These are phyloP conservation scores for Diplodus sargus DNA, from an alignment of 2,797 vertebrate genomes.

Conservation along the genomic window DNA sequence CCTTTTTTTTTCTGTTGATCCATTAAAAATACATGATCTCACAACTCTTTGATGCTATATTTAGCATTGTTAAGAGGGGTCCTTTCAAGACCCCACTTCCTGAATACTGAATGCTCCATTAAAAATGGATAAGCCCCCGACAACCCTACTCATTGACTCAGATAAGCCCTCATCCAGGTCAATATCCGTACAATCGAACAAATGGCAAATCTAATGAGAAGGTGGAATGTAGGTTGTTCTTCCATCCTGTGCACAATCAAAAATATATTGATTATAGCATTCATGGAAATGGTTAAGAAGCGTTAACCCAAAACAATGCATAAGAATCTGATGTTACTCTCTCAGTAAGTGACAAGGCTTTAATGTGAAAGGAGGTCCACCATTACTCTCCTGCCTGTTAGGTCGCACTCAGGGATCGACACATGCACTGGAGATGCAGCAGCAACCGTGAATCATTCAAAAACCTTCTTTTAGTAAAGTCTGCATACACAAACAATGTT, in stretches of 20 bases:
- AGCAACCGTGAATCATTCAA: no score
- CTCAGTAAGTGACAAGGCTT: background rate
- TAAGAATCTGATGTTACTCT: background rate
- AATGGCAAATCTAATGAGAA: constrained; percentile 33
- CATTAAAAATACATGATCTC: constrained; percentile 51
- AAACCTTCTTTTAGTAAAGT: no score
- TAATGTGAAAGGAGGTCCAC: no score
- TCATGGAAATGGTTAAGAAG: background rate
- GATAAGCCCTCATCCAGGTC: constrained; percentile 21
- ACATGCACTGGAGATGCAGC: no score
- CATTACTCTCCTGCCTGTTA: no score
- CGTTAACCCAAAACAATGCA: no score
- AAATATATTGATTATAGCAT: background rate
- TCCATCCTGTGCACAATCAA: background rate
- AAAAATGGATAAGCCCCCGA: constrained; percentile 69
- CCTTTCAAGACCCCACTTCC: constrained; percentile 59
- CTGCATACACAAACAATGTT: no score
- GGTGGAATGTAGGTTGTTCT: constrained; percentile 11
- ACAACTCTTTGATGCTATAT: constrained; percentile 62
- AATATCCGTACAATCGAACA: constrained; percentile 30
- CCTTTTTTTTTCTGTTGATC: constrained; percentile 18
- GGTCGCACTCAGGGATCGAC: no score
- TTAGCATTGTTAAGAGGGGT: constrained; percentile 51
- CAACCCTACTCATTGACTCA: constrained; percentile 56
- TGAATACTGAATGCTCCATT: constrained; percentile 64